Evolutionary conservation across 2,888 invertebrate species (phyloP).

Genomic region (Zaprionus lineosus): DNA sequence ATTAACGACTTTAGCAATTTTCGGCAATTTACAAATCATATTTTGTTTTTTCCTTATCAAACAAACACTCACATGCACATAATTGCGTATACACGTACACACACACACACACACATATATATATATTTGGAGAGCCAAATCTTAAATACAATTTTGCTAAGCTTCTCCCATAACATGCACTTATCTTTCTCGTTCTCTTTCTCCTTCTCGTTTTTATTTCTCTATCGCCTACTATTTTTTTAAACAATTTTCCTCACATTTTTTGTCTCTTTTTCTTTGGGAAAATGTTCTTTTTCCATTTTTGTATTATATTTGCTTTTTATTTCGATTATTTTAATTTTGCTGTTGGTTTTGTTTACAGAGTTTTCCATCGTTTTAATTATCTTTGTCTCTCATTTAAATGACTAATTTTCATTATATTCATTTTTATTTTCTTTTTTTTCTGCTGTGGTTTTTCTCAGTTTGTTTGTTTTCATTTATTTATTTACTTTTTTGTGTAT

Average conservation of each 20-base stretch:
- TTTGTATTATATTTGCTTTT: slow-evolving; percentile 2
- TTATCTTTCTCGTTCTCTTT: slow-evolving; percentile 7
- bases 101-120: slow-evolving; percentile 12
- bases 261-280: slow-evolving; percentile 31
- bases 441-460: too few relatives aligned
- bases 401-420: slow-evolving; percentile 61
- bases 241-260: slow-evolving; percentile 38
- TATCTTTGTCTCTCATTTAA: slow-evolving; percentile 32
- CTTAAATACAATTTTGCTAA: slow-evolving; percentile 18
- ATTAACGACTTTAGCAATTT: slow-evolving; percentile 39
- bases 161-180: too few relatives aligned
- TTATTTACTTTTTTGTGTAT: slow-evolving; percentile 35
- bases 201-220: slow-evolving; percentile 7
- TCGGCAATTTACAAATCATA: slow-evolving; percentile 27
- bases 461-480: slow-evolving; percentile 17
- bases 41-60: slow-evolving; percentile 15
- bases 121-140: slow-evolving; percentile 19
- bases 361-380: too few relatives aligned
- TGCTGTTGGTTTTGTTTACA: slow-evolving; percentile 8
- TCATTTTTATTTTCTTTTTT: too few relatives aligned
- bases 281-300: too few relatives aligned
- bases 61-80: slow-evolving; percentile 11
- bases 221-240: too few relatives aligned
- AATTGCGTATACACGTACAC: slow-evolving; percentile 8
- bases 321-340: slow-evolving; percentile 18